Base-by-base conservation (phyloP, 1,140 invertebrate species). In the Meloidogyne floridensis region DNA sequence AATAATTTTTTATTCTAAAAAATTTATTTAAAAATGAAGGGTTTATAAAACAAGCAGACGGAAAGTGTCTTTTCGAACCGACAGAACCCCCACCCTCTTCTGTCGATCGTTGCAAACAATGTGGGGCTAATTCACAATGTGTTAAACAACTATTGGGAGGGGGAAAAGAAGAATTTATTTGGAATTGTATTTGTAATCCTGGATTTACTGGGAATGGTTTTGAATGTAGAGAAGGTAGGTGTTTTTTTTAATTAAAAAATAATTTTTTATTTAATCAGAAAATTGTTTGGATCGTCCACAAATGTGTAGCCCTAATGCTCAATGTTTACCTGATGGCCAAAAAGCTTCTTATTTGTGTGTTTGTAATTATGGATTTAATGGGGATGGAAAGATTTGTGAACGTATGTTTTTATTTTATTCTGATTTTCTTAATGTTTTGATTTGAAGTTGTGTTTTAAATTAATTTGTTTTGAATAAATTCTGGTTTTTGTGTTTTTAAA, bases 351-450 rank as follows among this genome's bases (percentile, higher is more conserved):
- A 90, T 82, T 87, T 91, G 7, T 92, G 92, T 87, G 86, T 91
- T 9, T 92, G 92, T 83, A 90, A 90, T 75, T 86, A 87, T 47
- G 90, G 91, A 32, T 92, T 87, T 83, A 84, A 87, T 51, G 91
- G 91, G 69, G 91, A 92, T 87, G 92, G 92, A 75, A 82, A 75
- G 9, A 82, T 80, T 7, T 92, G 92, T 84, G 82, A 82, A 72
- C 87, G 88, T 89, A 80, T 80, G 88, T 81, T 13, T 32, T 82
- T 7, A 15, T 74, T 59, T 72, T 10, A 32, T 32, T 32, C 32
- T 32, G 32, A 32, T 32, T 32, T 32, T 42, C 1, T 43, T n/a
- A 43, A 15, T 59, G 15, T 59, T 59, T 13, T 59, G 56, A 15
- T 59, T 59, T 59, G 32, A 32, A 32, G 2, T 59, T 15, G 13